Evolutionary conservation across 1,140 invertebrate species (phyloP).

Genomic region (Himalopsyche phryganea): DNA sequence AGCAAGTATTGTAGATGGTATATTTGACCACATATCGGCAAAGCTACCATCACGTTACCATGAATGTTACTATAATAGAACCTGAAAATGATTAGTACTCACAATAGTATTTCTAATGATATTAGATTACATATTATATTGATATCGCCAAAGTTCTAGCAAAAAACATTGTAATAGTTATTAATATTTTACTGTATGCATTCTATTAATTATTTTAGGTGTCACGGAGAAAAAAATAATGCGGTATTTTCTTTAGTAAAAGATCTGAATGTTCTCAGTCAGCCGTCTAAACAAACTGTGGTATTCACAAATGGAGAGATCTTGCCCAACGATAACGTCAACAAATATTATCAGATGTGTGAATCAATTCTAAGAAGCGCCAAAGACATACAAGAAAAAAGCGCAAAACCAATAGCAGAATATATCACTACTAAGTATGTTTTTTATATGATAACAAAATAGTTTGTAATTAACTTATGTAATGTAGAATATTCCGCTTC

Average conservation of each 20-base stretch:
- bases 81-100: too few species aligned
- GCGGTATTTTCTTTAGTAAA: constrained; percentile 63
- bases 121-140: too few species aligned
- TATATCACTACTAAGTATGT: constrained; percentile 44
- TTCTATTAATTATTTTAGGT: constrained; percentile 46
- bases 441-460: constrained; percentile 2
- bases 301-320: constrained; percentile 40
- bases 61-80: too few species aligned
- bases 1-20: too few species aligned
- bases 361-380: constrained; percentile 37
- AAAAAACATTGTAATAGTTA: too few species aligned
- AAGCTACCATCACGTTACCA: too few species aligned
- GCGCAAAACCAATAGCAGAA: constrained; percentile 37
- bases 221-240: constrained; percentile 76
- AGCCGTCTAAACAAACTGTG: constrained; percentile 37
- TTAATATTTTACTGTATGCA: too few species aligned
- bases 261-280: constrained; percentile 52
- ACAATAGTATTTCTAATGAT: too few species aligned
- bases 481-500: too few species aligned
- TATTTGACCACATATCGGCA: too few species aligned
- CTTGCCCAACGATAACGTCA: constrained; percentile 30
- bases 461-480: too few species aligned
- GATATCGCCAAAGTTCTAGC: too few species aligned
- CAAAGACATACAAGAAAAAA: constrained; percentile 39
- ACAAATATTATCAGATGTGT: constrained; percentile 35